These are phyloP conservation scores for Limnephilus rhombicus DNA, from an alignment of 2,888 invertebrate genomes.

Conservation along the genomic window DNA sequence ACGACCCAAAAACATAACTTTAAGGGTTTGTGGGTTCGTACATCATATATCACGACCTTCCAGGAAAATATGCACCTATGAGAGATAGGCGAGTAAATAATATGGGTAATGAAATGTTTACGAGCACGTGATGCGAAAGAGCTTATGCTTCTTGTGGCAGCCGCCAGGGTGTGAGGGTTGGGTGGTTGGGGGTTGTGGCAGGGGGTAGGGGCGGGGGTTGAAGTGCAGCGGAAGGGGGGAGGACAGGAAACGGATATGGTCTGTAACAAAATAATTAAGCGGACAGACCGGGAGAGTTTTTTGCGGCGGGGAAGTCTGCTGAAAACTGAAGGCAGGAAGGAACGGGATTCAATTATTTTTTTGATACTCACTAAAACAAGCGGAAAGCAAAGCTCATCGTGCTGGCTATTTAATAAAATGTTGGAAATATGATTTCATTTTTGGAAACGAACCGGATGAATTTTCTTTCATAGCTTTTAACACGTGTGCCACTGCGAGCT, in stretches of 20 bases:
- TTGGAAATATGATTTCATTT: neutral
- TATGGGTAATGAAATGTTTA: constrained; percentile 55
- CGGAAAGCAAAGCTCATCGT: neutral
- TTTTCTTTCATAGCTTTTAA: neutral
- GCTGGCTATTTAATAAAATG: neutral
- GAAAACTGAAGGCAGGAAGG: neutral
- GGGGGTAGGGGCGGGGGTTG: neutral
- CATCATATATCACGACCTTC: neutral
- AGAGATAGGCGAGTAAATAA: constrained; percentile 29
- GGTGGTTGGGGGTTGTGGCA: neutral
- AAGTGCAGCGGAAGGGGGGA: constrained; percentile 25
- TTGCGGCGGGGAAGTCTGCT: constrained; percentile 6
- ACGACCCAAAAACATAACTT: neutral
- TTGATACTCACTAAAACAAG: neutral
- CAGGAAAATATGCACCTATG: neutral
- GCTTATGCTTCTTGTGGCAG: constrained; percentile 17
- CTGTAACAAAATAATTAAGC: constrained; percentile 55
- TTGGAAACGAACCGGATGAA: neutral
- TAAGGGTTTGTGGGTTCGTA: neutral
- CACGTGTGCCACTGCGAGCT: neutral
- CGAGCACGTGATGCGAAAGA: constrained; percentile 46
- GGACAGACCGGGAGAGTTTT: constrained; percentile 29
- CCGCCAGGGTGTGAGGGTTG: neutral
- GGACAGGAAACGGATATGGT: constrained; percentile 53
- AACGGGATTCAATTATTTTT: constrained; percentile 11